Evolutionary conservation across 2,888 invertebrate genomes (phyloP).

Genomic region (Barypeithes pellucidus): DNA sequence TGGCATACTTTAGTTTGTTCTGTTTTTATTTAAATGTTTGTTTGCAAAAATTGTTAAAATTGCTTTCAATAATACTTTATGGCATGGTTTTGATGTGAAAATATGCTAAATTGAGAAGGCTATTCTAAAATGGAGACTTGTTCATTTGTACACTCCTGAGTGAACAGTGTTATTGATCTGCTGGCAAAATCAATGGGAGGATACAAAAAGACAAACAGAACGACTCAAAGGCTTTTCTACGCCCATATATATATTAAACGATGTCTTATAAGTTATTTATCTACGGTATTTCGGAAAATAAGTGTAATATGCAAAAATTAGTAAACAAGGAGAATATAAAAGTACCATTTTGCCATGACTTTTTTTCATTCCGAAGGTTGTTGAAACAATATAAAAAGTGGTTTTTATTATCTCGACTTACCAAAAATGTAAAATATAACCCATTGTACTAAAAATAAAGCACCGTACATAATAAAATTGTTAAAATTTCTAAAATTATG

Average conservation of each 20-base stretch:
- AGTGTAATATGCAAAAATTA: not conserved
- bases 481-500: constrained; percentile 24
- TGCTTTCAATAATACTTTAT: not conserved
- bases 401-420: constrained; percentile 1
- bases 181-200: constrained; percentile 63
- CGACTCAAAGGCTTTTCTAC: constrained; percentile 8
- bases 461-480: constrained; percentile 12
- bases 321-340: constrained; percentile 14
- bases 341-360: not conserved
- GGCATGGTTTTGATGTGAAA: not conserved
- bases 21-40: not conserved
- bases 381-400: too few species aligned
- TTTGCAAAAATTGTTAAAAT: not conserved
- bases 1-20: not conserved
- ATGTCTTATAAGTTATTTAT: not conserved
- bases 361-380: not conserved
- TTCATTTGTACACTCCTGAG: constrained; percentile 58
- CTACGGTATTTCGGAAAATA: not conserved
- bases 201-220: constrained; percentile 39
- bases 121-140: constrained; percentile 49
- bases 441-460: not conserved
- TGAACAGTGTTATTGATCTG: constrained; percentile 63
- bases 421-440: not conserved
- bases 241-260: constrained; percentile 16
- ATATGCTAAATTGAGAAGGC: constrained; percentile 22